These are phyloP conservation scores for Ophiodon elongatus DNA, from an alignment of 2,113 vertebrate genomes.

Conservation along the genomic window DNA sequence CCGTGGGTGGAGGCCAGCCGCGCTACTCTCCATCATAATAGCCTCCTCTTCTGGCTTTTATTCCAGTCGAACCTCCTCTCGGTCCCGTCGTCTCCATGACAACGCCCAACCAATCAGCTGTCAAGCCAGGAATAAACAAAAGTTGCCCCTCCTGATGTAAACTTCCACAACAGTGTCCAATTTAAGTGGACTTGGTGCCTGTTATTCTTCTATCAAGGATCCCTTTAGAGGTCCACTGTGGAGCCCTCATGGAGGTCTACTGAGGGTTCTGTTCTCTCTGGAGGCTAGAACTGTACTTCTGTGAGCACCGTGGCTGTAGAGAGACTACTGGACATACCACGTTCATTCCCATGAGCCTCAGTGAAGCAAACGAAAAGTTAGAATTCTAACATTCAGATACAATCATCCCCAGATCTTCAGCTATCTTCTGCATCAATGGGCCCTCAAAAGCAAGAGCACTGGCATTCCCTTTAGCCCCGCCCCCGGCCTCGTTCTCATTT, in stretches of 20 bases:
- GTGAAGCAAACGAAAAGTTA: neutral
- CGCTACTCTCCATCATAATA: conserved; percentile 18
- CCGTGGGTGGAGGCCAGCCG: neutral
- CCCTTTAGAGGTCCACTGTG: neutral
- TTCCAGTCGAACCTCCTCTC: conserved; percentile 34
- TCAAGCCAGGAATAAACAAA: neutral
- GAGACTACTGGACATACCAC: neutral
- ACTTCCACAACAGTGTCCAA: neutral
- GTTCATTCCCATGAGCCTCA: neutral
- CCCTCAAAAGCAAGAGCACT: neutral
- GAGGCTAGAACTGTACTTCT: no score
- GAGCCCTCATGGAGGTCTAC: neutral
- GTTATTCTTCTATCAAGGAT: no score
- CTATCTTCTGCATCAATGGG: neutral
- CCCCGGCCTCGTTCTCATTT: neutral
- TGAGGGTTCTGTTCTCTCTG: neutral
- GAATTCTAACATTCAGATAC: neutral
- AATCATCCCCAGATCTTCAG: neutral
- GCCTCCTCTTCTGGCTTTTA: conserved; percentile 29
- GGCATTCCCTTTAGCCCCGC: neutral
- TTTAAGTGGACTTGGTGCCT: neutral
- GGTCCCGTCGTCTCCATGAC: conserved; percentile 70
- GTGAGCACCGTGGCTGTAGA: no score
- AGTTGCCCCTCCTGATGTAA: neutral
- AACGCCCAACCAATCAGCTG: conserved; percentile 63